Percentiles rank a stretch among this genome's conserved stretches.
Evolutionary conservation across 2,888 invertebrate genomes (phyloP).

Genomic region (Leptothorax acervorum): DNA sequence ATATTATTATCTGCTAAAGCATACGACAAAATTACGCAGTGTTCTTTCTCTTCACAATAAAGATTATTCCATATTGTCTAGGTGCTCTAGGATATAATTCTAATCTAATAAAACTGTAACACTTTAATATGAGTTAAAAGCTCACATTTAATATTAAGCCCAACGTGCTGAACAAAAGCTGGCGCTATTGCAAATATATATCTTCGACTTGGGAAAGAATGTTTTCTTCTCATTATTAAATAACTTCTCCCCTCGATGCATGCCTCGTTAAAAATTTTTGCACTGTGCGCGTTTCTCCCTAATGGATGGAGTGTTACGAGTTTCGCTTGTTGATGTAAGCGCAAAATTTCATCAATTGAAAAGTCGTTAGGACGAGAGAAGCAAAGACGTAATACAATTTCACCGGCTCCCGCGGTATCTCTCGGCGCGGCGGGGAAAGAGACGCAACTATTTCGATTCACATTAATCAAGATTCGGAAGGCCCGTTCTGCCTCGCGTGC

Average conservation of each 20-base stretch:
- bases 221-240: neutral
- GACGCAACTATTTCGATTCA: slow-evolving; percentile 49
- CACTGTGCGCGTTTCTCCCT: neutral
- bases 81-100: neutral
- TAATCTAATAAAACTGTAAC: neutral
- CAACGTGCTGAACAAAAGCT: neutral
- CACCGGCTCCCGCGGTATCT: neutral
- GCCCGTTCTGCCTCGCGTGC: slow-evolving; percentile 59
- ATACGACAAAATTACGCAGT: neutral
- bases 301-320: neutral
- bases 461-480: slow-evolving; percentile 76
- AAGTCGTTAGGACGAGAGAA: slow-evolving; percentile 10
- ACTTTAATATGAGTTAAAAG: neutral
- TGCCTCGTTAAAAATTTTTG: neutral
- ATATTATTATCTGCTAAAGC: neutral
- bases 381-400: slow-evolving; percentile 16
- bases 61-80: neutral
- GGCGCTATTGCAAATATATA: too few species aligned
- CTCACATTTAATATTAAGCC: neutral
- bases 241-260: neutral
- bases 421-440: neutral
- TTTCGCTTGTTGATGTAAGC: slow-evolving; percentile 6
- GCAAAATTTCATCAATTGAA: slow-evolving; percentile 10
- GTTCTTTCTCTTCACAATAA: neutral
- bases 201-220: neutral